phyloP scores from a whole-genome alignment of 2,797 vertebrate genomes.

The Clarias platycephalus region DNA sequence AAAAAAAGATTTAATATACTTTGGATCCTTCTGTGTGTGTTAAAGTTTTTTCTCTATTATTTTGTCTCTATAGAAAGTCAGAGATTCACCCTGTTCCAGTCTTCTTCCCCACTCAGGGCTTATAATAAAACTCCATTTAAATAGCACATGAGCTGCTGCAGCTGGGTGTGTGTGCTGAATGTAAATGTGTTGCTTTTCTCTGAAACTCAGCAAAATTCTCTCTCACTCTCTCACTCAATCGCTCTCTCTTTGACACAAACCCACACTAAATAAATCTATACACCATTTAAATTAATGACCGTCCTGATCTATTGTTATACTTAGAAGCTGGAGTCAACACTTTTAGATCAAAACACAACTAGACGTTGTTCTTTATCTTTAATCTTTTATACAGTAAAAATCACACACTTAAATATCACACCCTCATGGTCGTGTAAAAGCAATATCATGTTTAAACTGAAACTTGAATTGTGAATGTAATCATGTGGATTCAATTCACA shows the following conservation, averaged over 20 bases:
- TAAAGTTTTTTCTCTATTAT: too few species aligned
- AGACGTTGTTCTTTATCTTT: too few species aligned
- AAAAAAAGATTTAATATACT: neutral
- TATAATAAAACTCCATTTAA: conserved; percentile 31
- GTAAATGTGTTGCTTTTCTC: conserved; percentile 32
- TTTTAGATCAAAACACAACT: neutral
- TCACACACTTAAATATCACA: neutral
- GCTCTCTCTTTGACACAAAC: neutral
- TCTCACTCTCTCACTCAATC: neutral
- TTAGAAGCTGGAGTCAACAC: neutral
- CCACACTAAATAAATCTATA: conserved; percentile 12
- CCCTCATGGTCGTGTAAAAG: neutral
- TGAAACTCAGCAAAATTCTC: conserved; percentile 12
- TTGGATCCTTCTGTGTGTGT: neutral
- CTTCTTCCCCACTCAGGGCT: neutral
- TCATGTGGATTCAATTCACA: too few species aligned
- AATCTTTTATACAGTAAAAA: too few species aligned
- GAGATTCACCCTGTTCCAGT: neutral
- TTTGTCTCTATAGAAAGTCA: neutral
- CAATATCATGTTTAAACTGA: too few species aligned
- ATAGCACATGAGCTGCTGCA: conserved; percentile 22
- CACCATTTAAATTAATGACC: conserved; percentile 29
- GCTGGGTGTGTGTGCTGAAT: conserved; percentile 24
- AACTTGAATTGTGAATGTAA: too few species aligned
- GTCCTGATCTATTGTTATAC: conserved; percentile 22